phyloP scores from a whole-genome alignment of 1,140 invertebrate genomes.

The Anagrus nilaparvatae region DNA sequence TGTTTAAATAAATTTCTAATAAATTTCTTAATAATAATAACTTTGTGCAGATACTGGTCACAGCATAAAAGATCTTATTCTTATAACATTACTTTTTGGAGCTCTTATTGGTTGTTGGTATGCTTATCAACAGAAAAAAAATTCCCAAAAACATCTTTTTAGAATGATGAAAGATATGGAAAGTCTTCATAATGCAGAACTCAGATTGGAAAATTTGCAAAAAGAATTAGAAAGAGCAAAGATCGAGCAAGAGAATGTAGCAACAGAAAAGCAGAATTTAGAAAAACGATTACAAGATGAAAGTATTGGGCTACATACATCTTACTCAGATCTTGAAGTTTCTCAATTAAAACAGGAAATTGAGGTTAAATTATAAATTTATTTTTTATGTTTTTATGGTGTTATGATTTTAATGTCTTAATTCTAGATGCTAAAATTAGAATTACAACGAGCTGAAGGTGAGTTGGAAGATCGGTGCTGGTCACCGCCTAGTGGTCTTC shows the following conservation, averaged over 20 bases:
- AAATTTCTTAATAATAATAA: slow-evolving; percentile 25
- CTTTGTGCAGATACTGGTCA: slow-evolving; percentile 52
- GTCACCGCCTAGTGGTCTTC: slow-evolving; percentile 76
- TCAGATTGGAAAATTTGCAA: slow-evolving; percentile 63
- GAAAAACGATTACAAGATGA: slow-evolving; percentile 66
- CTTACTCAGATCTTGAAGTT: slow-evolving; percentile 71
- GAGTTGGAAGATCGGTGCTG: slow-evolving; percentile 80
- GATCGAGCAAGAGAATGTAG: slow-evolving; percentile 61
- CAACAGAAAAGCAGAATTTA: slow-evolving; percentile 70
- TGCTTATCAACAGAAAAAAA: slow-evolving; percentile 78
- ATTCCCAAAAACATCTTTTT: slow-evolving; percentile 70
- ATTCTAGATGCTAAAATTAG: slow-evolving; percentile 61
- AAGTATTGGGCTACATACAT: slow-evolving; percentile 53
- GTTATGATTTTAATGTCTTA: not conserved
- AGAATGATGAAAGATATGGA: slow-evolving; percentile 92
- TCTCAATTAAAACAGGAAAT: slow-evolving; percentile 74
- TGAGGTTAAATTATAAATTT: slow-evolving; percentile 46
- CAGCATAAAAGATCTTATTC: slow-evolving; percentile 77
- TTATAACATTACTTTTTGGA: slow-evolving; percentile 70
- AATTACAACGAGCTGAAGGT: slow-evolving; percentile 75
- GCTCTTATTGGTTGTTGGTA: slow-evolving; percentile 85
- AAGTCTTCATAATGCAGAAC: slow-evolving; percentile 78
- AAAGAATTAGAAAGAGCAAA: slow-evolving; percentile 52
- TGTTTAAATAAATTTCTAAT: not conserved
- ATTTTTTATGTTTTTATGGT: slow-evolving; percentile 7